Conservation (phyloP, 2,888 invertebrate genomes). For the Sisyra nigra region DNA sequence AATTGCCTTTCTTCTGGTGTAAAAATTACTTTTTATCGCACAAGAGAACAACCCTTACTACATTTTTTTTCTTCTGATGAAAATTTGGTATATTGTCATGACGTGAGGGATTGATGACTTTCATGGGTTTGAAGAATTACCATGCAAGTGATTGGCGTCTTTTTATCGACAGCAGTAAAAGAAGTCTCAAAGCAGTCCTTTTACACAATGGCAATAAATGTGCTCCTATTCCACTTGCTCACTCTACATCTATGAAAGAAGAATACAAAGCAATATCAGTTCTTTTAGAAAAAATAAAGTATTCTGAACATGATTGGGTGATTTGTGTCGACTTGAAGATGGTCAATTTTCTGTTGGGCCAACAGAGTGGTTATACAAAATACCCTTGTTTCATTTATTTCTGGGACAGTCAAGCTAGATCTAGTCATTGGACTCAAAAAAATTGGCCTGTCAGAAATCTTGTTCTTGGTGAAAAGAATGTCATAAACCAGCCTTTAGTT, state of each 20-base stretch:
- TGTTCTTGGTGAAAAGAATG: conserved; percentile 10
- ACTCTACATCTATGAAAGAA: conserved; percentile 16
- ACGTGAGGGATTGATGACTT: too few relatives aligned
- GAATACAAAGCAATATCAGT: conserved; percentile 10
- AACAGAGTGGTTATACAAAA: conserved; percentile 17
- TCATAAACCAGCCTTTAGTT: conserved; percentile 10
- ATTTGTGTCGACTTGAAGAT: conserved; percentile 15
- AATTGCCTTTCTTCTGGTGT: neutral
- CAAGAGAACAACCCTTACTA: neutral
- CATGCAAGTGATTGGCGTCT: neutral
- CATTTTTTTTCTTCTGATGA: neutral
- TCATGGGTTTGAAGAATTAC: too few relatives aligned
- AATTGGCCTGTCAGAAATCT: conserved; percentile 12
- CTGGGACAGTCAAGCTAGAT: conserved; percentile 16
- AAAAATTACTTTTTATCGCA: neutral
- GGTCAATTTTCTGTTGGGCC: conserved; percentile 15
- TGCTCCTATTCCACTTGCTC: conserved; percentile 16
- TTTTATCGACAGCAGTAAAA: conserved; percentile 14
- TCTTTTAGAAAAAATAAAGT: neutral
- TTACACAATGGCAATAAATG: conserved; percentile 19
- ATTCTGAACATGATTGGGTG: neutral
- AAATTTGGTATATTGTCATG: neutral
- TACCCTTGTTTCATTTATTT: conserved; percentile 16
- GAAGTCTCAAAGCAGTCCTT: conserved; percentile 16
- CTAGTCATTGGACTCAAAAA: conserved; percentile 15